phyloP scores from a whole-genome alignment of 1,140 invertebrate genomes.

The Drosophila burlai region DNA sequence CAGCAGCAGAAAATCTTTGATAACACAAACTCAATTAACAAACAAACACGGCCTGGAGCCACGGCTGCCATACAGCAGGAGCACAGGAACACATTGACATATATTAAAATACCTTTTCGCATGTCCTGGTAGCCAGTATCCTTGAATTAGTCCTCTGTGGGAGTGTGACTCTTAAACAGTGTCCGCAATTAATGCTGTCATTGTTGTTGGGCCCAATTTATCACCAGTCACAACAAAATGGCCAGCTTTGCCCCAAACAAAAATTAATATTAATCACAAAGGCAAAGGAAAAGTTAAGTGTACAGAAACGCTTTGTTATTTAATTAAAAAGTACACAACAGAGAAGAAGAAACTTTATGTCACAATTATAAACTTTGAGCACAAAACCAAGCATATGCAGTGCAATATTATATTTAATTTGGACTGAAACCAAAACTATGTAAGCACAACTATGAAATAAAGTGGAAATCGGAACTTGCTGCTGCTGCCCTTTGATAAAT shows the following conservation, averaged over 20 bases:
- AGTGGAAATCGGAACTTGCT: background rate
- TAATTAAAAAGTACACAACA: background rate
- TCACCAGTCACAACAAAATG: slow-evolving; percentile 22
- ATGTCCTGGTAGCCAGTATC: slow-evolving; percentile 33
- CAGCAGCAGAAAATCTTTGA: slow-evolving; percentile 31
- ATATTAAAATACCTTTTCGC: slow-evolving; percentile 49
- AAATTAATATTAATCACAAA: background rate
- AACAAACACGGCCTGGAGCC: slow-evolving; percentile 17
- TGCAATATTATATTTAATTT: background rate
- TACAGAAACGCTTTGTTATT: background rate
- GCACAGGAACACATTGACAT: slow-evolving; percentile 26
- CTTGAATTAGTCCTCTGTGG: slow-evolving; percentile 20
- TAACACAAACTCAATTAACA: slow-evolving; percentile 51
- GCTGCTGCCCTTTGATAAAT: background rate
- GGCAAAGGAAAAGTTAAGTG: background rate
- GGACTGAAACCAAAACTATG: background rate
- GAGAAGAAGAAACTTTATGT: background rate
- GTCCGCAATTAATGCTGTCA: slow-evolving; percentile 46
- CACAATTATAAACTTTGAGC: background rate
- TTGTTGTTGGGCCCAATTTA: slow-evolving; percentile 26
- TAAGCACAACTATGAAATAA: background rate
- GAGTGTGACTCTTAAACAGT: slow-evolving; percentile 21
- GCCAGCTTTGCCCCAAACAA: background rate
- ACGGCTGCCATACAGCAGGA: background rate
- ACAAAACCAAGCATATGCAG: background rate